Evolutionary conservation across 1,140 invertebrate genomes (phyloP).

Genomic region (Trichoplusia ni): DNA sequence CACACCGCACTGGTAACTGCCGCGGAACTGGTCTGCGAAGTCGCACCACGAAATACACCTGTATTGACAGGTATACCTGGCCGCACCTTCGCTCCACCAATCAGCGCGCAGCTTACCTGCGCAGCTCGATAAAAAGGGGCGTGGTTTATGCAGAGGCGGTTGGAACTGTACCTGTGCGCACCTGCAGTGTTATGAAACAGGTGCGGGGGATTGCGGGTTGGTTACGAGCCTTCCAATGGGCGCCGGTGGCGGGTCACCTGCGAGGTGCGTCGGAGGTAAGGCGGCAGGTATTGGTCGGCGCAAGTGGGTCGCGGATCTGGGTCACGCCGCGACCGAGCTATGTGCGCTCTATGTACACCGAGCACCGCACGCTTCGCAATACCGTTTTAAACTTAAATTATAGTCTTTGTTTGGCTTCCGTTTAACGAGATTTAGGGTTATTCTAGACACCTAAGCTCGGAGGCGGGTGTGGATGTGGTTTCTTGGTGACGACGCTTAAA

Average conservation of each 20-base stretch:
- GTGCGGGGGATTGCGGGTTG: conserved; percentile 52
- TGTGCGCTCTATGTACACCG: conserved; percentile 15
- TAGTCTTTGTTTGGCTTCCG: conserved; percentile 12
- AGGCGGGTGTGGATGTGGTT: neutral
- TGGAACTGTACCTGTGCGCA: conserved; percentile 58
- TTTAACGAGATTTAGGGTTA: conserved; percentile 1
- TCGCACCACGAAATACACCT: conserved; percentile 40
- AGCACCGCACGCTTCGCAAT: neutral
- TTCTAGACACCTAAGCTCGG: conserved; percentile 16
- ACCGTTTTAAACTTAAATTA: conserved; percentile 22
- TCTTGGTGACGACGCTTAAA: conserved; percentile 14
- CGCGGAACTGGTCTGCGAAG: conserved; percentile 13
- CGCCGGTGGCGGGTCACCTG: conserved; percentile 24
- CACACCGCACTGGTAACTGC: conserved; percentile 11
- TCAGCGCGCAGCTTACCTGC: conserved; percentile 76
- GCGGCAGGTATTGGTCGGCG: conserved; percentile 54
- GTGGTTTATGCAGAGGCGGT: conserved; percentile 51
- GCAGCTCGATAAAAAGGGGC: conserved; percentile 77
- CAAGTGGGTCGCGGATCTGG: conserved; percentile 51
- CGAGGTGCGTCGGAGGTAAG: conserved; percentile 40
- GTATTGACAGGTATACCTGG: conserved; percentile 55
- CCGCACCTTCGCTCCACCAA: conserved; percentile 63
- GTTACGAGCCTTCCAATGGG: conserved; percentile 46
- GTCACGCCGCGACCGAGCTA: conserved; percentile 41
- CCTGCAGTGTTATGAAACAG: conserved; percentile 47